A percentile compares a stretch with the other conserved stretches of the same genome.
Evolutionary conservation across 2,797 vertebrate genomes (phyloP).

Genomic region (Limnodromus scolopaceus): DNA sequence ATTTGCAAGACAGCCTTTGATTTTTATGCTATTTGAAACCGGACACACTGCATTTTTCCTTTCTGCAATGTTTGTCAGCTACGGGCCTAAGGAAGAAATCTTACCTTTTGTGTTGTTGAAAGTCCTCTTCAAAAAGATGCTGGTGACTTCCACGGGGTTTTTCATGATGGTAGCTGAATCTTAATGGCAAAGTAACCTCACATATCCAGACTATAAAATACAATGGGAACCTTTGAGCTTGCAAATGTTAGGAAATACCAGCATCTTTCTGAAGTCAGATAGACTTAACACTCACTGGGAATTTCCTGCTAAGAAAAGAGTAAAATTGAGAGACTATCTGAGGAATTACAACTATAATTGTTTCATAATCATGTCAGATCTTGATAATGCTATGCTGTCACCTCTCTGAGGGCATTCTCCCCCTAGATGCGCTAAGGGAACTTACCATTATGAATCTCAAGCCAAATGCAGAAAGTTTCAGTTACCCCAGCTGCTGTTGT

Average conservation of each 20-base stretch:
- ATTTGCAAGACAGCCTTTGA: background rate
- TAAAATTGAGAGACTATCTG: background rate
- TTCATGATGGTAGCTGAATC: background rate
- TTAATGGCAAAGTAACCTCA: background rate
- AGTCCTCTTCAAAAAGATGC: background rate
- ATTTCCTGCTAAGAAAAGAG: background rate
- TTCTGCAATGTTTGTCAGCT: background rate
- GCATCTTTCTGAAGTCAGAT: background rate
- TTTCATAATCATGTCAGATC: background rate
- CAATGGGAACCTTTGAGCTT: background rate
- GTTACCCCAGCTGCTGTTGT: background rate
- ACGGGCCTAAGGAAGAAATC: background rate
- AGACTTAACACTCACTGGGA: background rate
- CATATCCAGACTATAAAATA: background rate
- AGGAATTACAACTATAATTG: background rate
- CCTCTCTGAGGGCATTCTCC: accelerated
- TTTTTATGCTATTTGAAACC: background rate
- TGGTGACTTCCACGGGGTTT: background rate
- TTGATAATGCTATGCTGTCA: background rate
- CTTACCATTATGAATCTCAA: background rate
- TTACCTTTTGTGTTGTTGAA: background rate
- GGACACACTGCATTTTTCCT: background rate
- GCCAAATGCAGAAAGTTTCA: background rate
- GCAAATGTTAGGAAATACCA: background rate
- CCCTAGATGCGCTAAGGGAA: background rate